phyloP scores from a whole-genome alignment of 2,797 vertebrate genomes.

The Oryzias dopingdopingensis region DNA sequence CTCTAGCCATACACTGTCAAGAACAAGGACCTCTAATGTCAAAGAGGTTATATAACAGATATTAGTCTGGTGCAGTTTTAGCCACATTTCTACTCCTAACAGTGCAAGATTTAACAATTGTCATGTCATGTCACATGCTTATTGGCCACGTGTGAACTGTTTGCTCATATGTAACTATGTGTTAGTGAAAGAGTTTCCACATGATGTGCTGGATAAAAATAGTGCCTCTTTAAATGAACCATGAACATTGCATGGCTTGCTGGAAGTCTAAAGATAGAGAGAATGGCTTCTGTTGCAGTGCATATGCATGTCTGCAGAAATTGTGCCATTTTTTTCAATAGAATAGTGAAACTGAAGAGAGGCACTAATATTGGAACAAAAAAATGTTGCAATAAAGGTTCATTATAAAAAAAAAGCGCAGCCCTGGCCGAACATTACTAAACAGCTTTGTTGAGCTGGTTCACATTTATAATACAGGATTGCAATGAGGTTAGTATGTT shows the following conservation, averaged over 20 bases:
- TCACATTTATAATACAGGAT: conserved; percentile 15
- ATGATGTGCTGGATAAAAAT: conserved; percentile 59
- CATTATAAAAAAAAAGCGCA: too few relatives aligned
- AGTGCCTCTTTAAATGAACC: conserved; percentile 59
- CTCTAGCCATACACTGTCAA: background rate
- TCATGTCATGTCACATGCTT: conserved; percentile 33
- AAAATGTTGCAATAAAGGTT: background rate
- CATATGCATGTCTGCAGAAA: conserved; percentile 20
- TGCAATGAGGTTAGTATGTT: conserved; percentile 14
- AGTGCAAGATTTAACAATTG: conserved; percentile 23
- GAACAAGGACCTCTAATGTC: conserved; percentile 7
- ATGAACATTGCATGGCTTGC: conserved; percentile 39
- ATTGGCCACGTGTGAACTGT: conserved; percentile 35
- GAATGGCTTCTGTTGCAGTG: conserved; percentile 37
- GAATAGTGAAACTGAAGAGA: conserved; percentile 25
- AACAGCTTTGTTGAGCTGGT: conserved; percentile 23
- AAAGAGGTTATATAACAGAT: conserved; percentile 2
- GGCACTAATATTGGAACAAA: conserved; percentile 6
- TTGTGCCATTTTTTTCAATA: conserved; percentile 10
- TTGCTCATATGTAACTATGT: conserved; percentile 23
- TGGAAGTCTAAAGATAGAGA: conserved; percentile 38
- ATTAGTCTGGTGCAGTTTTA: conserved; percentile 1
- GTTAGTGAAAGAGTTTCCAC: conserved; percentile 41
- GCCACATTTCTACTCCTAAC: conserved; percentile 9
- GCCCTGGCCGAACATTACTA: conserved; percentile 28